These are phyloP conservation scores for Anomalospiza imberbis DNA, from an alignment of 2,797 vertebrate genomes.

Conservation along the genomic window DNA sequence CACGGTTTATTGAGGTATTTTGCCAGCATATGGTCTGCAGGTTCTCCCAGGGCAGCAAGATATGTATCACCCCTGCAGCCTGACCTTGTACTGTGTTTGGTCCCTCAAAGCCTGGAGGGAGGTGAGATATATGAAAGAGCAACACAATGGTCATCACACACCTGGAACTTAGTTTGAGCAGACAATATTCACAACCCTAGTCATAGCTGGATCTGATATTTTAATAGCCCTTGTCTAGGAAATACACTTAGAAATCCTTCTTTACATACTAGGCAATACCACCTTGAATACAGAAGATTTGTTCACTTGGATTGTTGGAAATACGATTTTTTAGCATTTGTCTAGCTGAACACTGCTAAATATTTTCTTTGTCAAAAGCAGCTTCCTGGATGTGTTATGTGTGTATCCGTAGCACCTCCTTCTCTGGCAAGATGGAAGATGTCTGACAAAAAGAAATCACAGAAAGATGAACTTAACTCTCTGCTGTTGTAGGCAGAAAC, in stretches of 20 bases:
- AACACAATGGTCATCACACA: accelerated
- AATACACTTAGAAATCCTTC: neutral
- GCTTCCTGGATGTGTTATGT: neutral
- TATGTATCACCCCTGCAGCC: neutral
- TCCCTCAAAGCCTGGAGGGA: neutral
- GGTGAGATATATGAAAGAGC: neutral
- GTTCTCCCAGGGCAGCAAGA: neutral
- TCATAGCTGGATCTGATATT: neutral
- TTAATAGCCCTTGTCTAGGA: neutral
- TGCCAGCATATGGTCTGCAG: neutral
- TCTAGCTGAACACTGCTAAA: neutral
- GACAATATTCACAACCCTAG: neutral
- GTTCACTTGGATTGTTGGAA: neutral
- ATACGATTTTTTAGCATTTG: neutral
- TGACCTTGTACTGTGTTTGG: neutral
- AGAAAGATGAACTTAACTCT: neutral
- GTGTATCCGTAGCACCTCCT: neutral
- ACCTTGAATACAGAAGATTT: neutral
- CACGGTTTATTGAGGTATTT: neutral
- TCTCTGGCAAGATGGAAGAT: neutral
- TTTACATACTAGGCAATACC: neutral
- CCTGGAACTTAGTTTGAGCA: neutral
- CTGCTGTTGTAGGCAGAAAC: neutral
- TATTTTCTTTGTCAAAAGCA: neutral
- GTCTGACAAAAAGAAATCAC: neutral